These are phyloP conservation scores for Camponotus pennsylvanicus DNA, from an alignment of 1,140 invertebrate species.

Conservation along the genomic window DNA sequence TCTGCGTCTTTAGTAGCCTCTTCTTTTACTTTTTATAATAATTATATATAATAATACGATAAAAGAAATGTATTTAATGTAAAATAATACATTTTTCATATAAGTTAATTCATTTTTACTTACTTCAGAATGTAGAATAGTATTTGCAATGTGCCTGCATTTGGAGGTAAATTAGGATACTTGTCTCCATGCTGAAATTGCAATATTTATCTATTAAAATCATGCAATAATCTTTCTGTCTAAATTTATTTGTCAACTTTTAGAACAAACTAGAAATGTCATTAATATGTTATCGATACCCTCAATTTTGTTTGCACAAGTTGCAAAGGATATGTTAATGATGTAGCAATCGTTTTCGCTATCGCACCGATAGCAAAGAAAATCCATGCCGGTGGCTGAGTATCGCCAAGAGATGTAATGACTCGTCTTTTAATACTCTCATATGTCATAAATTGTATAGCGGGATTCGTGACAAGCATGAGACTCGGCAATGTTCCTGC, in stretches of 20 bases:
- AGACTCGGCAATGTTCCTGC: conserved; percentile 94
- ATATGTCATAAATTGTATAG: conserved; percentile 97
- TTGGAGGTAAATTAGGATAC: conserved; percentile 82
- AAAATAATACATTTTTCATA: conserved; percentile 31
- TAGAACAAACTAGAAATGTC: conserved; percentile 26
- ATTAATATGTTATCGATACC: conserved; percentile 80
- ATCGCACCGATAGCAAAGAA: conserved; percentile 91
- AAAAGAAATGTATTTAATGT: no score
- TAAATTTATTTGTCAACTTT: neutral
- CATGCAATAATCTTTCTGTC: no score
- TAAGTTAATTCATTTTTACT: conserved; percentile 65
- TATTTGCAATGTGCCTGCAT: conserved; percentile 86
- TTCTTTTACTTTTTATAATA: no score
- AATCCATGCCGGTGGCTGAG: conserved; percentile 86
- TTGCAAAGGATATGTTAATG: conserved; percentile 95
- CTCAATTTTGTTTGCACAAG: conserved; percentile 94
- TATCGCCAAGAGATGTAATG: conserved; percentile 74
- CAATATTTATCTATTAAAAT: conserved; percentile 8
- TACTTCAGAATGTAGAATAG: conserved; percentile 88
- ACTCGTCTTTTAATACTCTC: conserved; percentile 92
- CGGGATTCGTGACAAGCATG: conserved; percentile 94
- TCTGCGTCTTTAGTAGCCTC: no score
- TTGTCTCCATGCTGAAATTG: conserved; percentile 86
- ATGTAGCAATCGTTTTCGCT: conserved; percentile 93
- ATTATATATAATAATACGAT: no score